A percentile compares a stretch with the other conserved stretches of the same genome.
Evolutionary conservation across 2,113 vertebrate species (phyloP).

Genomic region (Zonotrichia leucophrys): DNA sequence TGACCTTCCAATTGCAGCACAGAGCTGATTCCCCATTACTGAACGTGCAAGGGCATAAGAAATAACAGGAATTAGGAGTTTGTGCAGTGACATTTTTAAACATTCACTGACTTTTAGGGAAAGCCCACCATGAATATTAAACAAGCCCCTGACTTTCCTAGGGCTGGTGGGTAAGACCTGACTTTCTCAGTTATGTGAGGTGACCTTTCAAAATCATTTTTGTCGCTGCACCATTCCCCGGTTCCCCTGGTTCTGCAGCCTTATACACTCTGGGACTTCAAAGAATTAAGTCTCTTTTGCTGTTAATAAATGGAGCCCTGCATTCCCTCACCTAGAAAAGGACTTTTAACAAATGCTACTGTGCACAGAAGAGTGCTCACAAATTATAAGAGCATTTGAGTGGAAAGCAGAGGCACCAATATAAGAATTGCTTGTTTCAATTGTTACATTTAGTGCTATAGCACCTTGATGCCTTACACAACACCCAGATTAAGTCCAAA

Average conservation of each 20-base stretch:
- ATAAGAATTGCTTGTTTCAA: not conserved
- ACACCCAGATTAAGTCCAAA: not conserved
- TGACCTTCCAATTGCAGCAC: not conserved
- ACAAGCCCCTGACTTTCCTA: not conserved
- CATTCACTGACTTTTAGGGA: slow-evolving; percentile 1
- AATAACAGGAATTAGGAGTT: not conserved
- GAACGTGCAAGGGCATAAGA: not conserved
- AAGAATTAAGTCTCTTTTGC: not conserved
- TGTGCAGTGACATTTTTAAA: slow-evolving; percentile 55
- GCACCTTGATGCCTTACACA: not conserved
- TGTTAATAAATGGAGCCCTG: not conserved
- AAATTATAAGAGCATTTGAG: not conserved
- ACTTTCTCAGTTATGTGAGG: not conserved
- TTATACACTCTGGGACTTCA: not conserved
- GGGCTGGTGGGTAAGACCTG: not conserved
- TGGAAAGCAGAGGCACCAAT: not conserved
- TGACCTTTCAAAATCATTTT: slow-evolving; percentile 32
- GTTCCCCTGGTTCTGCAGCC: not conserved
- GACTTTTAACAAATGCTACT: not conserved
- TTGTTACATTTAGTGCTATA: not conserved
- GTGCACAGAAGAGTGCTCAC: not conserved
- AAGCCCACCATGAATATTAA: slow-evolving; percentile 28
- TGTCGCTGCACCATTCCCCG: not conserved
- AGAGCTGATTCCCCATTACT: not conserved
- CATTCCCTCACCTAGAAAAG: not conserved